Evolutionary conservation across 2,888 invertebrate genomes (phyloP), one percentile per base, ranked within the genome.

Genomic region (Girardia tigrina): DNA sequence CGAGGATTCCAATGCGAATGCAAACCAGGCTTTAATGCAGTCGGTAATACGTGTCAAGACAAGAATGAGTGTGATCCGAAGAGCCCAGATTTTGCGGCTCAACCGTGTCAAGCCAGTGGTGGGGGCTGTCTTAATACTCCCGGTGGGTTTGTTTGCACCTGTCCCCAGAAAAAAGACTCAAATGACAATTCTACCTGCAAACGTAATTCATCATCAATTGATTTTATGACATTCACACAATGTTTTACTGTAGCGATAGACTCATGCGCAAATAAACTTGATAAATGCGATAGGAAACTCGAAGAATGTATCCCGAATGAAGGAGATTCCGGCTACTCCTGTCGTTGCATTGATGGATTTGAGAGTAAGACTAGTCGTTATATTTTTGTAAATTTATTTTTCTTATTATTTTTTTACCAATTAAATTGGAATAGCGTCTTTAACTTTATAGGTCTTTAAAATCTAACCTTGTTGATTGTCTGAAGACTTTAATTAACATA

Each of bases 21-120:
- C 29, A 76, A 76, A 76, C 29, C 29, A 8, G 76, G 76, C 20
- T 76, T 76, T 20, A 74, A 76, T 16, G 76, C 26, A 28, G 76
- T 69, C 14, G 76, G 75, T 28, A 70, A 70, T 27, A 74, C 42
- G 20, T 76, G 76, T 29, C 42, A 36, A 23, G 74, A 75, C 29
- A 71, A 75, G 26, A 71, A 75, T 70, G 75, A 75, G 29, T 75
- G 75, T 29, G 75, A 75, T 71, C 70, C 70, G 12, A 56, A 2
- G 8, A 29, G 29, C 12, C 6, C 71, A 1, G 75, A 75, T 23
- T 75, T 71, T 28, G 71, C 27, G 6, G 75, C 28, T 26, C 4
- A 4, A 56, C 14, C 12, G 1, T 77, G 77, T 28, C 20, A 28
- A 20, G 42, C 69, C 14, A 28, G 74, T 2, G 75, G 74, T 16